Evolutionary conservation across 2,113 vertebrate species (phyloP).

Genomic region (Indicator maculatus): DNA sequence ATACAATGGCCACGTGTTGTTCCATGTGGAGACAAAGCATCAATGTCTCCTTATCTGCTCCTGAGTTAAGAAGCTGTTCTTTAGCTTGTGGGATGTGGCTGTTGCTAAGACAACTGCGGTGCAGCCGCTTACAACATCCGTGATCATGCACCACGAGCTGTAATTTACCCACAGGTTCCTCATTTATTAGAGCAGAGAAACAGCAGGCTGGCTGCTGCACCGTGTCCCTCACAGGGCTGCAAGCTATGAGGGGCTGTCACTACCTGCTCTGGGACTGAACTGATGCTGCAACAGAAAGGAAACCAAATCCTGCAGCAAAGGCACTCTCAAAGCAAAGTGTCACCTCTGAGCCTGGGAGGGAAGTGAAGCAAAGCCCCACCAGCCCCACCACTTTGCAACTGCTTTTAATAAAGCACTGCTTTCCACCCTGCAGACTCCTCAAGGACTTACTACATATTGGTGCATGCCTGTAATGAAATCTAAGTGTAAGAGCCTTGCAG

Average conservation of each 20-base stretch:
- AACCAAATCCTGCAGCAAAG: neutral
- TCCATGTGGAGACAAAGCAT: slow-evolving; percentile 29
- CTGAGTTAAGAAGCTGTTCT: slow-evolving; percentile 17
- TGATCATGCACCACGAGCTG: slow-evolving; percentile 34
- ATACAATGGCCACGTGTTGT: neutral
- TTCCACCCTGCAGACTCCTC: neutral
- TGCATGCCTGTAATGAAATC: neutral
- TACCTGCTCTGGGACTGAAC: neutral
- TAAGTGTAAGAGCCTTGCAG: neutral
- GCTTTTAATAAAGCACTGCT: neutral
- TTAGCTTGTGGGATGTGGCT: slow-evolving; percentile 15
- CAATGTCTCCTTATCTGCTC: neutral
- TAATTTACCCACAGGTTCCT: slow-evolving; percentile 50
- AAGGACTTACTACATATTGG: neutral
- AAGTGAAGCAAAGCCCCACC: neutral
- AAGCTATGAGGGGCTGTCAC: neutral
- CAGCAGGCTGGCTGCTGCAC: neutral
- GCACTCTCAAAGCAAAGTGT: neutral
- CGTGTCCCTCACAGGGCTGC: neutral
- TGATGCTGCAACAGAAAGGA: neutral
- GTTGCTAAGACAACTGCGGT: slow-evolving; percentile 68
- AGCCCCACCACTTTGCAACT: neutral
- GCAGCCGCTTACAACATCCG: neutral
- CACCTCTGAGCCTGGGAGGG: neutral
- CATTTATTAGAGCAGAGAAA: neutral